Conservation (phyloP, 2,113 vertebrate species). For the Notarius quadriscutis region DNA sequence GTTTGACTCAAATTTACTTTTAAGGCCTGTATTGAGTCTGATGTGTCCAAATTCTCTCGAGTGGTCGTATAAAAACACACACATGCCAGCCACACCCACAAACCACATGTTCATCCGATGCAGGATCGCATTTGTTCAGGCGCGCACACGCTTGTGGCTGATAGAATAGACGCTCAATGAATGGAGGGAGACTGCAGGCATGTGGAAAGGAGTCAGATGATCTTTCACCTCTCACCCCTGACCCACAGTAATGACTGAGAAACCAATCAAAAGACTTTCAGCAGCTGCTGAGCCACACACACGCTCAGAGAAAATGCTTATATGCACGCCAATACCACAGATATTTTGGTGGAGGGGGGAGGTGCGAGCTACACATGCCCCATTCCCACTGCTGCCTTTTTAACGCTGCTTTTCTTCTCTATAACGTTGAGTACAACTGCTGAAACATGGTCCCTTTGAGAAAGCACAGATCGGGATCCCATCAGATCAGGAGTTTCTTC, state of each 20-base stretch:
- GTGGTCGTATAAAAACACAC: background rate
- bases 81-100: conserved; percentile 52
- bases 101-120: conserved; percentile 27
- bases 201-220: conserved; percentile 32
- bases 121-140: background rate
- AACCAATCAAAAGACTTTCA: conserved; percentile 35
- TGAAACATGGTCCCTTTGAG: background rate
- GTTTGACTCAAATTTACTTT: background rate
- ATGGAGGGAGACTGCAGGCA: conserved; percentile 43
- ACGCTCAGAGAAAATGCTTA: background rate
- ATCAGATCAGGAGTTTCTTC: background rate
- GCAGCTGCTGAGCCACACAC: conserved; percentile 28
- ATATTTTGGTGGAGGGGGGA: conserved; percentile 22
- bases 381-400: conserved; percentile 3
- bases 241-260: conserved; percentile 55
- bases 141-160: conserved; percentile 47
- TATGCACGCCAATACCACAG: conserved; percentile 21
- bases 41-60: background rate
- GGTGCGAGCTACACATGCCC: conserved; percentile 17
- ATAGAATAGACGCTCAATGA: conserved; percentile 52
- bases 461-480: background rate
- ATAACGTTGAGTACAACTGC: background rate
- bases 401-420: background rate
- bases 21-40: no score
- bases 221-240: conserved; percentile 61